Base-by-base conservation (phyloP, 2,113 vertebrate genomes). In the Uria lomvia region DNA sequence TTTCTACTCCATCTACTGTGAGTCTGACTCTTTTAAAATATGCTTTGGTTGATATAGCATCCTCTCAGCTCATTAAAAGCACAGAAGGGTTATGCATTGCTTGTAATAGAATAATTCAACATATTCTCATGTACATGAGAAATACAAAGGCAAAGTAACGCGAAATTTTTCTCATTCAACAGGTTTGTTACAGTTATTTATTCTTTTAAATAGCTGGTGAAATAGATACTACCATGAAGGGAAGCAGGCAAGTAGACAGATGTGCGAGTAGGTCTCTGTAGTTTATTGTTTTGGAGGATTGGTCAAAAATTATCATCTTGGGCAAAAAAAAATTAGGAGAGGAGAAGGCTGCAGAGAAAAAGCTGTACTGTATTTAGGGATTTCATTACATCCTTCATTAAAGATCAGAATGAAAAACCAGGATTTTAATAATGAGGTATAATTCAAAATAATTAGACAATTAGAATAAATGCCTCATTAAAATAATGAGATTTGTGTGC, bases 301-400 rank as follows among this genome's bases (percentile, higher is more conserved):
- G 58, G 47, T 93, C 26, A 80, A 67, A 77, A 90, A 76, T 80
- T 86, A 62, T 72, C 9, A 47, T 60, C 11, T 27, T 47, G 79
- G 66, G 72, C 32, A 80, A 66, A 74, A 79, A 79, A 68, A 86
- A 84, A 11, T 22, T 63, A 14, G 34, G 52, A 73, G 23, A 87
- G 27, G 19, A 88, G 52, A 73, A 73, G 8, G 32, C 70, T 4
- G 4, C 18, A 49, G 86, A 60, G 83, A 71, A 87, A 67, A 83
- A 23, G 27, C 9, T 24, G 71, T 84, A 85, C 47, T 87, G 70
- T 94, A 86, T 94, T 86, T 91, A 70, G 65, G 67, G 82, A 76
- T 79, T 93, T 93, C 58, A 95, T 94, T 96, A 77, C 71, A 81
- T 78, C 67, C 63, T 93, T 97, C 91, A 96, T 97, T 97, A 97